Evolutionary conservation across 2,888 invertebrate genomes (phyloP), one percentile per base, ranked within the genome.

Genomic region (Dynastes grantii): DNA sequence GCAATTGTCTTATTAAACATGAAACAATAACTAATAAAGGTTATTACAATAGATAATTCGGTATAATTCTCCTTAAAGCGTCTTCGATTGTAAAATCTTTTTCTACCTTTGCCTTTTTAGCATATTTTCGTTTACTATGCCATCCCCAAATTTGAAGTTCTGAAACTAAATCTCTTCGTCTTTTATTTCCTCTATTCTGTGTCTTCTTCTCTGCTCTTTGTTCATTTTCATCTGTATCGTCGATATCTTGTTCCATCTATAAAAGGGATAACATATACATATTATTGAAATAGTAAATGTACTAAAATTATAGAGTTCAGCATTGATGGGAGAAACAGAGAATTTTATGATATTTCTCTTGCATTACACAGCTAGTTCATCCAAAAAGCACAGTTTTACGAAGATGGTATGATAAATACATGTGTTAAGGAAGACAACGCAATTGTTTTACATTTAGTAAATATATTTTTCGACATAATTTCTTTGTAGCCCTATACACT

Each of bases 71-170:
- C 79, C 92, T 90, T 22, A 95, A 88, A 2, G 92, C 93, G 84
- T 94, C 94, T 86, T 93, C 93, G 37, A 94, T 91, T 53, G 92
- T 92, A 82, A 93, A 92, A 86, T 92, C 92, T 83, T 90, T 88
- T 80, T 90, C 91, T 51, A 90, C 90, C 85, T 92, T 92, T 78
- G 90, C 90, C 82, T 91, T 91, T 75, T 89, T 90, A 4, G 91
- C 86, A 11, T 91, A 90, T 80, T 91, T 90, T 27, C 92, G 86
- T 83, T 91, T 93, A 76, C 90, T 91, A 83, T 94, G 95, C 94
- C 95, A 95, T 73, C 94, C 94, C 94, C 95, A 95, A 83, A 94
- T 93, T 83, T 95, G 93, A 29, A 95, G 87, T 83, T 93, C 93
- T 70, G 93, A 93, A 13, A 95, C 88, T 45, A 94, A 93, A 87